Evolutionary conservation across 2,113 vertebrate genomes (phyloP).

Genomic region (Larimichthys crocea): DNA sequence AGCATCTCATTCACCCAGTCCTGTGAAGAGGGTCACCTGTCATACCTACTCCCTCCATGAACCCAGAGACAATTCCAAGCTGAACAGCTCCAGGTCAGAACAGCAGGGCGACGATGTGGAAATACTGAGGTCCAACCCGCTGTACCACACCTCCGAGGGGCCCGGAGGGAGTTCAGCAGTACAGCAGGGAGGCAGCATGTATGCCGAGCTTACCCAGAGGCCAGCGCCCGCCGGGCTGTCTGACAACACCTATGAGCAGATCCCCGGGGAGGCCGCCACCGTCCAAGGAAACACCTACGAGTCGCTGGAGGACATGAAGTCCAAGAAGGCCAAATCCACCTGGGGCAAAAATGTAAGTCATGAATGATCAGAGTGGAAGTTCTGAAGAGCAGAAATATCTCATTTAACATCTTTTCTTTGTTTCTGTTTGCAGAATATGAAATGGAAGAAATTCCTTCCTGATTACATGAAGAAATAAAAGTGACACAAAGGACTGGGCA

Average conservation of each 20-base stretch:
- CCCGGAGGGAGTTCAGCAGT: background rate
- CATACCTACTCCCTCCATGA: slow-evolving; percentile 64
- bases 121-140: slow-evolving; percentile 45
- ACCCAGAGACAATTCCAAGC: background rate
- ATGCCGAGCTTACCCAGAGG: slow-evolving; percentile 71
- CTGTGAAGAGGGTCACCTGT: slow-evolving; percentile 55
- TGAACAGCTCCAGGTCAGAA: slow-evolving; percentile 31
- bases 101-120: slow-evolving; percentile 31
- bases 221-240: background rate
- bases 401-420: background rate
- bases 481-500: background rate
- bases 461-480: slow-evolving; percentile 73
- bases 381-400: background rate
- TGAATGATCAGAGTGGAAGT: rapidly evolving
- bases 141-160: slow-evolving; percentile 39
- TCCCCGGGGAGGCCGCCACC: slow-evolving; percentile 42
- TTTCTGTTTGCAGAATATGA: slow-evolving; percentile 64
- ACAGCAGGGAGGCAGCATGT: slow-evolving; percentile 18
- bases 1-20: slow-evolving; percentile 21
- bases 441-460: slow-evolving; percentile 70
- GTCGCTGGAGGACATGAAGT: slow-evolving; percentile 72
- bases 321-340: slow-evolving; percentile 61
- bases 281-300: slow-evolving; percentile 71
- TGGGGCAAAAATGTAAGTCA: slow-evolving; percentile 74
- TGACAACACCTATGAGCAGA: slow-evolving; percentile 76